A percentile compares a stretch with the other conserved stretches of the same genome.
Evolutionary conservation across 2,113 vertebrate genomes (phyloP).

Genomic region (Galbula dea): DNA sequence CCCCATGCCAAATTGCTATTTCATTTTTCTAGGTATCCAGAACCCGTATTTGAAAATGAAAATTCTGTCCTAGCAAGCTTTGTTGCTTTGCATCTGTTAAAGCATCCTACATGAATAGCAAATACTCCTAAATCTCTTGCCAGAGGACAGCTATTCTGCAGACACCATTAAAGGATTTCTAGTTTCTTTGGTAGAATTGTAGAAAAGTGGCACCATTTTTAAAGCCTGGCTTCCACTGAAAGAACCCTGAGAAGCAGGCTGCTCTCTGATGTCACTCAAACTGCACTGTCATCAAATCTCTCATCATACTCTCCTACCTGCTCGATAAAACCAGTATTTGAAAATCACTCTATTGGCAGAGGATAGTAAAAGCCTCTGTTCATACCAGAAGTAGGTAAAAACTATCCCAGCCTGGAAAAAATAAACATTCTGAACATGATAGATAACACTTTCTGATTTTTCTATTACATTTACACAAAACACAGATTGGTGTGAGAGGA

Average conservation of each 20-base stretch:
- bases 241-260: neutral
- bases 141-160: neutral
- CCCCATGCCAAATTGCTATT: neutral
- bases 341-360: neutral
- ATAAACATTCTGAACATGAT: neutral
- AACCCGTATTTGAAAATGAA: neutral
- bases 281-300: neutral
- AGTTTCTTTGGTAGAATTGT: neutral
- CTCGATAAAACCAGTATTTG: neutral
- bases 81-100: neutral
- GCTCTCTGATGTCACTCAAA: neutral
- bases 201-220: neutral
- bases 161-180: neutral
- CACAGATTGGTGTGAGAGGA: neutral
- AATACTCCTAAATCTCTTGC: neutral
- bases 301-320: neutral
- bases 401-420: neutral
- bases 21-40: neutral
- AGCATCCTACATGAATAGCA: fast-evolving
- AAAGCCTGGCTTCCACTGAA: neutral
- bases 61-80: neutral
- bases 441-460: neutral
- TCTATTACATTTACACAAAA: neutral
- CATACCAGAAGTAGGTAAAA: neutral
- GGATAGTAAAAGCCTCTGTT: neutral